A percentile compares a stretch with the other conserved stretches of the same genome.
phyloP scores from a whole-genome alignment of 2,797 vertebrate genomes.

The Thunnus albacares region DNA sequence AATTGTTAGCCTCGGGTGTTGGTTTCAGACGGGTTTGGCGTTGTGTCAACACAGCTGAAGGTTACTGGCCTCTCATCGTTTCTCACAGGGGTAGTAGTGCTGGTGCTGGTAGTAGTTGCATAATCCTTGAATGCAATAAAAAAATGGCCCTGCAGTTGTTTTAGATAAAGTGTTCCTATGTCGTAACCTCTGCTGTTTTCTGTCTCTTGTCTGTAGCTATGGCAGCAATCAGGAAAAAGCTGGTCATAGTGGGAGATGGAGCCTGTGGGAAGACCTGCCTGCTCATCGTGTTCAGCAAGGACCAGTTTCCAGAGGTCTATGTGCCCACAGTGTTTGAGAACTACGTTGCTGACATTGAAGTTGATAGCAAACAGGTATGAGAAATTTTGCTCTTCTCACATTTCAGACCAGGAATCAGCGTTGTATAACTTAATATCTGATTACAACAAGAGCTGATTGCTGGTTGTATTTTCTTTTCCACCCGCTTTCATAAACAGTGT shows the following conservation, averaged over 20 bases:
- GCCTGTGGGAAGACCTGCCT: constrained; percentile 93
- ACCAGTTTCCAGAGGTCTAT: constrained; percentile 93
- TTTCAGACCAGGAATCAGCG: background rate
- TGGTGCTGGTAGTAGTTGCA: constrained; percentile 31
- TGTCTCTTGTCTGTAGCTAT: constrained; percentile 74
- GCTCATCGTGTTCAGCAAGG: constrained; percentile 92
- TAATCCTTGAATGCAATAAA: constrained; percentile 28
- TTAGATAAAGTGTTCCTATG: constrained; percentile 9
- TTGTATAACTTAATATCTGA: background rate
- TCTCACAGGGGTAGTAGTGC: constrained; percentile 5
- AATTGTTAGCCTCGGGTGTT: constrained; percentile 53
- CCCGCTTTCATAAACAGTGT: background rate
- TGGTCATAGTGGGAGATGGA: constrained; percentile 92
- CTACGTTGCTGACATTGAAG: constrained; percentile 92
- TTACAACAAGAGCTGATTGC: background rate
- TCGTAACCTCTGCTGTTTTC: constrained; percentile 28
- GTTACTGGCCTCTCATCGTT: constrained; percentile 46
- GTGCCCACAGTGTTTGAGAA: constrained; percentile 93
- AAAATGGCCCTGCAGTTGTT: background rate
- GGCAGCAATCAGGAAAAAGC: constrained; percentile 92
- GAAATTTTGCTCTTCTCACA: background rate
- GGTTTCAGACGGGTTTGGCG: constrained; percentile 44
- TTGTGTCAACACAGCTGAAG: constrained; percentile 70
- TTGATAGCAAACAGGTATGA: constrained; percentile 90
- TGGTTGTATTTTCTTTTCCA: background rate